Evolutionary conservation across 2,888 invertebrate species (phyloP), one percentile per base, ranked within the genome.

Genomic region (Gandaritis pyraliata): DNA sequence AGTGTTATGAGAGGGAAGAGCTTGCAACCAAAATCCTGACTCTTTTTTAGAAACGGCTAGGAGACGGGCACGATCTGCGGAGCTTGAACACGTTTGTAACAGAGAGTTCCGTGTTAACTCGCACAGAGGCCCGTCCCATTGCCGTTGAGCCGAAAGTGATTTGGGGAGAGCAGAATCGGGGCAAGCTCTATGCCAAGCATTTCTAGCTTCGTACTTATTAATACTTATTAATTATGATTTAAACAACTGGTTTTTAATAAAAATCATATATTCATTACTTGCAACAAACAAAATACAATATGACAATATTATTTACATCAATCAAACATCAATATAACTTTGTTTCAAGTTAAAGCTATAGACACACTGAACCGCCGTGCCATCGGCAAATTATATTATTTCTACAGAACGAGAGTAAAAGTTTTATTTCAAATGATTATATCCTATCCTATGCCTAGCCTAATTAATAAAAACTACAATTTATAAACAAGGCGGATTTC

Each of bases 251-350:
- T 59, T 63, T 30, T 65, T 65, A 64, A 67, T 69, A 65, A 68
- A 72, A 67, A 56, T 63, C 65, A 63, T 72, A 65, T 70, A 72
- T 66, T 70, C 59, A 64, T 71, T 68, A 64, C 62, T 65, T 50
- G 72, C 72, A 69, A 72, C 72, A 70, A 66, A 72, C 65, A 58
- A 60, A 55, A 69, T 65, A 62, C 61, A 64, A 72, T 73, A 74
- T 58, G 71, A 74, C 66, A 74, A 58, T 73, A 77, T 75, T 80
- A 79, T 80, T 66, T 80, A 80, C 81, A 80, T 64, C 63, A 69
- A 65, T 58, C 49, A 57, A 68, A 64, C 57, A 64, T 54, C 57
- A 69, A 71, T 69, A 71, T 71, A 77, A 69, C 61, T 64, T 72
- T 69, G 68, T 61, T 67, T 71, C 61, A 75, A 75, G 64, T 69